A percentile compares a stretch with the other conserved stretches of the same genome.
Conservation (phyloP, 2,113 vertebrate genomes). For the Origma solitaria region DNA sequence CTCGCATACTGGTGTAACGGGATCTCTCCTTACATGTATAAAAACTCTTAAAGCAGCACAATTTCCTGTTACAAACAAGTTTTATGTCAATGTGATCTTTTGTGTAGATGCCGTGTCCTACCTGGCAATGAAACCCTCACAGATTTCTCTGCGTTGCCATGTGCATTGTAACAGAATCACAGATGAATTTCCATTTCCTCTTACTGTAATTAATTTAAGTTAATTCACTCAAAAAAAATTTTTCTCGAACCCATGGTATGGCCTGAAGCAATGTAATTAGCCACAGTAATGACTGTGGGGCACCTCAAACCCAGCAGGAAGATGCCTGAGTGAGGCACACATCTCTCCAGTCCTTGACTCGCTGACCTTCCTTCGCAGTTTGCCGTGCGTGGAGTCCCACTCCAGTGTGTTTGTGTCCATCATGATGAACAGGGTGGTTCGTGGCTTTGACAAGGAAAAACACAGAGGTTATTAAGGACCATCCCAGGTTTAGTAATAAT, state of each 20-base stretch:
- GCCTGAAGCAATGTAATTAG: neutral
- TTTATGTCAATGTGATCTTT: neutral
- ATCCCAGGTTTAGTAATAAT: neutral
- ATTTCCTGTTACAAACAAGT: neutral
- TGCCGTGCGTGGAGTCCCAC: neutral
- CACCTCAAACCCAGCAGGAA: neutral
- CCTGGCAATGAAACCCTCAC: neutral
- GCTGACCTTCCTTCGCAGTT: neutral
- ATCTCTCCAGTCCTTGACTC: neutral
- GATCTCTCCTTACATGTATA: neutral
- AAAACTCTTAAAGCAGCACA: neutral
- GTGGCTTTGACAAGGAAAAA: neutral
- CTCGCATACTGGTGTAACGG: neutral
- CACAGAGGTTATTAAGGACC: neutral
- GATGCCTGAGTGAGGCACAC: neutral
- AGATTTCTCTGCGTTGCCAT: neutral
- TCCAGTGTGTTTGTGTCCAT: neutral
- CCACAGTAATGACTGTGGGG: neutral
- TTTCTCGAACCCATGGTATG: neutral
- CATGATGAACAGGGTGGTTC: neutral
- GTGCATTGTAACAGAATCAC: neutral
- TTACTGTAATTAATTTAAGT: neutral
- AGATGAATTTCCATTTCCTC: neutral
- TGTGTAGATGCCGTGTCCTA: neutral
- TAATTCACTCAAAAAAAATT: neutral